A percentile compares a stretch with the other conserved stretches of the same genome.
phyloP scores from a whole-genome alignment of 2,113 vertebrate genomes.

The Microcebus jonahi region DNA sequence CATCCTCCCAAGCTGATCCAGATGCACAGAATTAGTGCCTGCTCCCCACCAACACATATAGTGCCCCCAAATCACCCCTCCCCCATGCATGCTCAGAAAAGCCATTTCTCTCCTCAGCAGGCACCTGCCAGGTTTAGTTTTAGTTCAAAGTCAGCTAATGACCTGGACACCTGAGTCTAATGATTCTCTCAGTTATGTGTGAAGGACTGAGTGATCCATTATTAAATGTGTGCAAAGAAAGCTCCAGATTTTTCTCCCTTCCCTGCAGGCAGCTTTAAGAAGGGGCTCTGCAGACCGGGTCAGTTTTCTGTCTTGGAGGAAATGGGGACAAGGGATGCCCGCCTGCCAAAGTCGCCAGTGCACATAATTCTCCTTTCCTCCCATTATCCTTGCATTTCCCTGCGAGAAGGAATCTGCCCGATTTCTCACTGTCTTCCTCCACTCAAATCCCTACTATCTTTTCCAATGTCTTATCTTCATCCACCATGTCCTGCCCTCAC shows the following conservation, averaged over 20 bases:
- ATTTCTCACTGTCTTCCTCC: not conserved
- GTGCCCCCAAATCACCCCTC: not conserved
- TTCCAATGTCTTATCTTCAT: not conserved
- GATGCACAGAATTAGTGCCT: not conserved
- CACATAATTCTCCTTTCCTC: not conserved
- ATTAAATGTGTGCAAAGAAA: slow-evolving; percentile 45
- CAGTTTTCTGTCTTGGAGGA: not conserved
- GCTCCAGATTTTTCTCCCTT: not conserved
- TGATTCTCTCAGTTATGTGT: slow-evolving; percentile 54
- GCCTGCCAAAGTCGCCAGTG: not conserved
- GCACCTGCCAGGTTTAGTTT: slow-evolving; percentile 4
- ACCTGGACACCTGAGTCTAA: slow-evolving; percentile 51
- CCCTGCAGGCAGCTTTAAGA: not conserved
- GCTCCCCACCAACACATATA: not conserved
- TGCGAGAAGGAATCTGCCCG: not conserved
- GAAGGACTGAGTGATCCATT: slow-evolving; percentile 65
- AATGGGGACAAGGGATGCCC: not conserved
- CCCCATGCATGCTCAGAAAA: not conserved
- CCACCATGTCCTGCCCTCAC: not conserved
- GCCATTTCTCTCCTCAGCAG: not conserved
- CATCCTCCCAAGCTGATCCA: not conserved
- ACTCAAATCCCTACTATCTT: not conserved
- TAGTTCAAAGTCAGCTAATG: slow-evolving; percentile 67
- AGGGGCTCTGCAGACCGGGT: not conserved
- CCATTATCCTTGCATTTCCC: not conserved